Evolutionary conservation across 2,113 vertebrate genomes (phyloP).

Genomic region (Morone chrysops): DNA sequence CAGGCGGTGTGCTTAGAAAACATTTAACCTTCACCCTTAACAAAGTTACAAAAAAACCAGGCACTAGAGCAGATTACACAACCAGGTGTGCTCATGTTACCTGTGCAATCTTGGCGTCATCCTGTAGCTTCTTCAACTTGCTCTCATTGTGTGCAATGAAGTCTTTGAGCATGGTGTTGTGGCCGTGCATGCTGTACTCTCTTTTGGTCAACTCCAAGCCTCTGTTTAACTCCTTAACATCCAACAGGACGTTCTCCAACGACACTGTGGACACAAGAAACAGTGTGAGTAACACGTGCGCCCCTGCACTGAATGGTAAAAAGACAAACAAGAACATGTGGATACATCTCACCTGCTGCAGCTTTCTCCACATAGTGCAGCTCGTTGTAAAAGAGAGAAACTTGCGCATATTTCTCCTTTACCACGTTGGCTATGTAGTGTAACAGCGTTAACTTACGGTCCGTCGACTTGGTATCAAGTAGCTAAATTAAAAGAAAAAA

Average conservation of each 20-base stretch:
- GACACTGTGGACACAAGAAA: slow-evolving; percentile 85
- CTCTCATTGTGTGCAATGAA: slow-evolving; percentile 91
- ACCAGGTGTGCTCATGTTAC: slow-evolving; percentile 59
- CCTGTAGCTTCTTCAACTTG: slow-evolving; percentile 94
- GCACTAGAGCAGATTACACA: not conserved
- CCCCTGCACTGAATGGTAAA: too few species aligned
- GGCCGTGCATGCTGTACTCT: slow-evolving; percentile 93
- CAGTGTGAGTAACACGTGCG: not conserved
- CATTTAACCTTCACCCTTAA: not conserved
- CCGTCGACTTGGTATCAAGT: slow-evolving; percentile 96
- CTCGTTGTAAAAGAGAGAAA: slow-evolving; percentile 95
- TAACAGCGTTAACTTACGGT: slow-evolving; percentile 93
- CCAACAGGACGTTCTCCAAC: slow-evolving; percentile 94
- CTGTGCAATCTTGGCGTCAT: slow-evolving; percentile 94
- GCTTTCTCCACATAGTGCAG: slow-evolving; percentile 97
- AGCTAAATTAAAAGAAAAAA: slow-evolving; percentile 80
- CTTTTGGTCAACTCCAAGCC: slow-evolving; percentile 95
- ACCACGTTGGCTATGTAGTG: slow-evolving; percentile 98
- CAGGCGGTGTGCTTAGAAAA: not conserved
- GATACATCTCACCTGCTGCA: slow-evolving; percentile 87
- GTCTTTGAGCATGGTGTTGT: slow-evolving; percentile 89
- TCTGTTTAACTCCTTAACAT: slow-evolving; percentile 94
- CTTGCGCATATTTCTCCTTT: slow-evolving; percentile 93
- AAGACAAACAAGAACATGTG: not conserved
- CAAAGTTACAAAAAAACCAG: not conserved